phyloP scores from a whole-genome alignment of 1,140 invertebrate genomes.

The Penaeus vannamei region DNA sequence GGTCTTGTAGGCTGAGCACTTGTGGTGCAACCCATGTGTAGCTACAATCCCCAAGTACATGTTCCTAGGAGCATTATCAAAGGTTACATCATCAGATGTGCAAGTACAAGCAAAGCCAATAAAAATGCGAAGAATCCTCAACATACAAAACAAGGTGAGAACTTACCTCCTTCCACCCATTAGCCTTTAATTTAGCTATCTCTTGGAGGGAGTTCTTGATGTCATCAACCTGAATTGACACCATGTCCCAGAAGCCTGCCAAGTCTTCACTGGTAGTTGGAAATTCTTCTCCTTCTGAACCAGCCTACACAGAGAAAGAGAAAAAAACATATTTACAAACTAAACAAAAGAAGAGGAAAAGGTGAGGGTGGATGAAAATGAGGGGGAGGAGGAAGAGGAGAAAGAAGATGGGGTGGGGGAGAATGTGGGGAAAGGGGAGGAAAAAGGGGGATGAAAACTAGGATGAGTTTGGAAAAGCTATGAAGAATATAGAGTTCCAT shows the following conservation, averaged over 20 bases:
- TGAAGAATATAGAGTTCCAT: too few relatives aligned
- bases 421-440: too few relatives aligned
- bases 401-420: neutral
- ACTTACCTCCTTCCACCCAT: constrained; percentile 78
- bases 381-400: neutral
- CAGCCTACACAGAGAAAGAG: constrained; percentile 16
- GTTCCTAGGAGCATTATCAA: too few relatives aligned
- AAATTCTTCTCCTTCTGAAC: constrained; percentile 80
- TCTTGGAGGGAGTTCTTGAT: constrained; percentile 85
- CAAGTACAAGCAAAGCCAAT: too few relatives aligned
- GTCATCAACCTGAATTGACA: constrained; percentile 89
- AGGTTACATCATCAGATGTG: too few relatives aligned
- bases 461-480: too few relatives aligned
- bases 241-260: constrained; percentile 98
- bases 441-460: too few relatives aligned
- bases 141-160: constrained; percentile 69
- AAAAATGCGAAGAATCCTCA: too few relatives aligned
- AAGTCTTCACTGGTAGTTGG: constrained; percentile 90
- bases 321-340: neutral
- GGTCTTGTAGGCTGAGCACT: too few relatives aligned
- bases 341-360: neutral
- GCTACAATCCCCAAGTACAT: too few relatives aligned
- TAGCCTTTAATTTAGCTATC: constrained; percentile 79
- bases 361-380: neutral
- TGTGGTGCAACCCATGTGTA: too few relatives aligned